Evolutionary conservation across 2,113 vertebrate genomes (phyloP).

Genomic region (Chiloscyllium plagiosum): DNA sequence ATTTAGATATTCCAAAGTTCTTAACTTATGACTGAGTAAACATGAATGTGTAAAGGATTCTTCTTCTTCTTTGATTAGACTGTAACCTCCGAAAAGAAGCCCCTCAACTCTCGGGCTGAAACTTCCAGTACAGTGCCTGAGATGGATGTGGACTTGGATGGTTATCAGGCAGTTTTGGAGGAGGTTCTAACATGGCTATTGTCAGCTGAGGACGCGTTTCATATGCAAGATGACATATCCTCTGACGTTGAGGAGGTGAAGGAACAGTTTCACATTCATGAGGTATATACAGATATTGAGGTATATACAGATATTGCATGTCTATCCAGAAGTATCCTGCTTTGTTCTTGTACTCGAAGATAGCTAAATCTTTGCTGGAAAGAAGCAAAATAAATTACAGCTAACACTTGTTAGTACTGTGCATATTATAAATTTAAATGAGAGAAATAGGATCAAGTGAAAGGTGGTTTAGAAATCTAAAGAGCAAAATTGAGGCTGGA

Average conservation of each 20-base stretch:
- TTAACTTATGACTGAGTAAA: not conserved
- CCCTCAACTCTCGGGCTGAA: conserved; percentile 55
- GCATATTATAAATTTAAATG: not conserved
- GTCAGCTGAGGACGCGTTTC: conserved; percentile 81
- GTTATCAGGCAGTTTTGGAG: conserved; percentile 85
- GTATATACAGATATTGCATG: conserved; percentile 50
- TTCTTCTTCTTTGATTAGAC: conserved; percentile 32
- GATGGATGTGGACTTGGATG: conserved; percentile 70
- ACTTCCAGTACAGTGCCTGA: conserved; percentile 65
- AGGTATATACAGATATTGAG: conserved; percentile 64
- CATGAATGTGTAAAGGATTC: not conserved
- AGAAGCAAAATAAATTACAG: not conserved
- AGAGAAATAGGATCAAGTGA: not conserved
- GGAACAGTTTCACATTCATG: conserved; percentile 90
- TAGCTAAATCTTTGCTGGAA: not conserved
- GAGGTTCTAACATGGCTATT: conserved; percentile 96
- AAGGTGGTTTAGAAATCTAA: not conserved
- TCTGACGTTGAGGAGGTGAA: conserved; percentile 94
- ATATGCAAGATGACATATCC: conserved; percentile 84
- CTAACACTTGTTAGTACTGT: not conserved
- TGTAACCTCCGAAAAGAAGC: conserved; percentile 53
- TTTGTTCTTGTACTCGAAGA: not conserved
- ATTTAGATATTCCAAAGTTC: not conserved
- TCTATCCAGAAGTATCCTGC: not conserved
- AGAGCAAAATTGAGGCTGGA: not conserved